Base-by-base conservation (phyloP, 2,888 invertebrate genomes). In the Danaus chrysippus region DNA sequence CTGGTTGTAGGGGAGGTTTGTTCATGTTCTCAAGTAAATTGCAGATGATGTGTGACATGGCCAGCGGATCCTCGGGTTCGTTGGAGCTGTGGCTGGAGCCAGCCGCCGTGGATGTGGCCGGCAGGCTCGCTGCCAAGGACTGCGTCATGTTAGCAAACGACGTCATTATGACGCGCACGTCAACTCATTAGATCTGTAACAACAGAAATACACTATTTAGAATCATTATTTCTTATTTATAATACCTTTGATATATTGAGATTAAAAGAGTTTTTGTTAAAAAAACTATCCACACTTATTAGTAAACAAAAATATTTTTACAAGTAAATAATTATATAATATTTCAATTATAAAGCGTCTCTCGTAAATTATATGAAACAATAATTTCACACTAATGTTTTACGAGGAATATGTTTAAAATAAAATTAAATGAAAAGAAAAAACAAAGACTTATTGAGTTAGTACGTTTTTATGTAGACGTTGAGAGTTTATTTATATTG, bases 1-100 rank as follows among this genome's bases (percentile, higher is more conserved):
- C 65, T 67, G 77, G 63, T 53, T 81, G 81, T 63, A 84, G 78
- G 73, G 86, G 77, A 62, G 87, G 87, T 71, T 86, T 87, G 74
- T 87, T 88, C 88, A 88, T 89, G 78, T 89, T 91, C 76, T 92
- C 92, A 68, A 92, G 83, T 64, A 92, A 86, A 73, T 91, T 92
- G 79, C 90, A 88, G 74, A 92, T 83, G 77, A 91, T 85, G 76
- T 88, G 89, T 41, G 86, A 84, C 85, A 91, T 85, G 56, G 77
- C 84, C 34, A 83, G 76, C 62, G 87, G 78, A 67, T 84, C 83
- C 67, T 84, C 85, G 58, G 76, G 78, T 59, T 84, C 84, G 63
- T 74, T 74, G 58, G 80, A 72, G 70, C 75, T 71, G 69, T 78
- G 76, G 68, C 75, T 76, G 57, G 82, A 73, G 57, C 76, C 74